Conservation (phyloP, 2,113 vertebrate species). For the Platysteira castanea region DNA sequence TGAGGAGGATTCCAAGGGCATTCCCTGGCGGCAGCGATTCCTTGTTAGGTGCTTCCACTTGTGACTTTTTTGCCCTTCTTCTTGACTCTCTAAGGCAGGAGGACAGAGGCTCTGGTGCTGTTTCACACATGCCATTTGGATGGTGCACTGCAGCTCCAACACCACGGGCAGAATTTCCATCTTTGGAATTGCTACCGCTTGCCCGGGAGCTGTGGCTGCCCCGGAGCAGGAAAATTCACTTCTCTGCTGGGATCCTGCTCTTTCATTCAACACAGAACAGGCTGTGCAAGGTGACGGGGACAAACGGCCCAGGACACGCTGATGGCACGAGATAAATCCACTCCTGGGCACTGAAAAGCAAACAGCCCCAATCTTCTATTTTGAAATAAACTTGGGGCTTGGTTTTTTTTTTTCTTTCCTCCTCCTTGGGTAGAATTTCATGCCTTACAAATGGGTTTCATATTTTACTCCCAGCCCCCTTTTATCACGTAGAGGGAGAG, state of each 20-base stretch:
- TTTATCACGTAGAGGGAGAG: neutral
- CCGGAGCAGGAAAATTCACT: neutral
- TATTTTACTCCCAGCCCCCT: neutral
- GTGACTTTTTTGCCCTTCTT: neutral
- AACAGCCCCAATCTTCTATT: neutral
- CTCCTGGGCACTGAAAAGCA: neutral
- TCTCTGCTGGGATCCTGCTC: neutral
- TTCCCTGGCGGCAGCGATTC: neutral
- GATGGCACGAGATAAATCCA: neutral
- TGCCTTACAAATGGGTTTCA: neutral
- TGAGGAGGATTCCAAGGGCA: neutral
- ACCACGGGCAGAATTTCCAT: constrained; percentile 32
- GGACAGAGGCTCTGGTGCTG: neutral
- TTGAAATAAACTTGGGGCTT: neutral
- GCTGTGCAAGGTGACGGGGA: rapidly evolving
- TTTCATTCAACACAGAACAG: neutral
- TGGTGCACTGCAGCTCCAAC: neutral
- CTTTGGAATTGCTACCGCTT: constrained; percentile 30
- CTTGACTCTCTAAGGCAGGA: neutral
- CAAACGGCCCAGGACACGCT: neutral
- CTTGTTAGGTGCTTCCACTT: neutral
- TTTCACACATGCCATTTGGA: neutral
- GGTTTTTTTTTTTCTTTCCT: neutral
- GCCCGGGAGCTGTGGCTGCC: neutral
- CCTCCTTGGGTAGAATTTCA: neutral